phyloP scores from a whole-genome alignment of 2,113 vertebrate species.

The Malurus cyaneus region DNA sequence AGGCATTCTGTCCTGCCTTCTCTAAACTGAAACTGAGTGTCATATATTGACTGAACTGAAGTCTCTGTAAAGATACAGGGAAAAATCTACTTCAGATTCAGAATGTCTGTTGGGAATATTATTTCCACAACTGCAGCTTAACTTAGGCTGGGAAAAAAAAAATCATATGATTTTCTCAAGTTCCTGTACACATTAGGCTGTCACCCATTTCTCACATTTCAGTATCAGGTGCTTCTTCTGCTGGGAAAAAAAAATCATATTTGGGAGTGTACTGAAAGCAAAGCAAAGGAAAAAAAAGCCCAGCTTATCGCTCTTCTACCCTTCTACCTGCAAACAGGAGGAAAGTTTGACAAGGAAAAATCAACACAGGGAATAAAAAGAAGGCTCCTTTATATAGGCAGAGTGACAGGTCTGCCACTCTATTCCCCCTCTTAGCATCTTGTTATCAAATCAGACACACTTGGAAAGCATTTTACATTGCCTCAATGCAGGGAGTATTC shows the following conservation, averaged over 20 bases:
- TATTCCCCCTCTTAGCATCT: not conserved
- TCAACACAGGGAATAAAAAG: not conserved
- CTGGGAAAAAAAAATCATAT: not conserved
- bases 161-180: not conserved
- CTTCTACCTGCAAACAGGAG: not conserved
- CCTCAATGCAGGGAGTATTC: not conserved
- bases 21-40: not conserved
- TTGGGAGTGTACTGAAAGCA: not conserved
- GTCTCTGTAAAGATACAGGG: not conserved
- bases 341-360: not conserved
- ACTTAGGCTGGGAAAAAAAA: not conserved
- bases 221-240: not conserved
- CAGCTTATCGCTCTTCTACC: not conserved
- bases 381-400: not conserved
- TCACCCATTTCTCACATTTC: not conserved
- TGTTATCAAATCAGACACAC: not conserved
- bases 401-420: not conserved
- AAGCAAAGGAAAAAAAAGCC: not conserved
- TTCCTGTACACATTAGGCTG: not conserved
- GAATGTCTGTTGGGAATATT: not conserved
- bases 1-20: not conserved
- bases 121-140: not conserved
- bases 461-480: slow-evolving; percentile 2
- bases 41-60: not conserved
- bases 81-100: not conserved